These are phyloP conservation scores for Cheilosia impressa DNA, from an alignment of 2,888 invertebrate genomes.

Conservation along the genomic window DNA sequence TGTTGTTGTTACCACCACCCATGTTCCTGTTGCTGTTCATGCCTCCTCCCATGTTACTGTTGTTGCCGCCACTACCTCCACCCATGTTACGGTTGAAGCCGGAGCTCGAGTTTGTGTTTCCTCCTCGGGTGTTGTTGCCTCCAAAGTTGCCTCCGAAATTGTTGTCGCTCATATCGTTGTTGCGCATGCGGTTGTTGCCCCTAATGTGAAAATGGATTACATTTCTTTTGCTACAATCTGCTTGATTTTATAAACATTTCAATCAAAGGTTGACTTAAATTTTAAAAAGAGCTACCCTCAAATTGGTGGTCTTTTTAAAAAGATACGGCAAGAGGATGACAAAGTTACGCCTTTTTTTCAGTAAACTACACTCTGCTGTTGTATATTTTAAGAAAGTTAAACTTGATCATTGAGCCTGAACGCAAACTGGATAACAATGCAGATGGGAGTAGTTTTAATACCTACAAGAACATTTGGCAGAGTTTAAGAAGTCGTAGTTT, in stretches of 20 bases:
- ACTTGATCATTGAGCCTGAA: too few relatives aligned
- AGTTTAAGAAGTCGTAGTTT: too few relatives aligned
- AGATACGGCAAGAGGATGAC: too few relatives aligned
- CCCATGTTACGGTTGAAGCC: constrained; percentile 71
- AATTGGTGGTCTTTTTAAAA: too few relatives aligned
- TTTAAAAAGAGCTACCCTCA: background rate
- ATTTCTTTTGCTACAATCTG: background rate
- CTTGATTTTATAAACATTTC: too few relatives aligned
- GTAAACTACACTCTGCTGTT: too few relatives aligned
- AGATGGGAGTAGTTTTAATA: too few relatives aligned
- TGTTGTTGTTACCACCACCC: constrained; percentile 78
- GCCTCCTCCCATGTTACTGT: constrained; percentile 76
- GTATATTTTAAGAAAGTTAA: too few relatives aligned
- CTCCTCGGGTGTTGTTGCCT: constrained; percentile 80
- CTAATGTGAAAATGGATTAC: constrained; percentile 7
- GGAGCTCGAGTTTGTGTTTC: constrained; percentile 59
- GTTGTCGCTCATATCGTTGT: constrained; percentile 51
- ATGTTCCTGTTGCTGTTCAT: constrained; percentile 78
- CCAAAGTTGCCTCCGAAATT: constrained; percentile 83
- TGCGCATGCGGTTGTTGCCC: constrained; percentile 76
- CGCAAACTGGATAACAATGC: too few relatives aligned
- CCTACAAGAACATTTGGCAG: too few relatives aligned
- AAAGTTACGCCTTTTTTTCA: too few relatives aligned
- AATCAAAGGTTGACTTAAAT: background rate
- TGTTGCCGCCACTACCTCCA: constrained; percentile 76